Percentiles rank a stretch among this genome's conserved stretches.
phyloP scores from a whole-genome alignment of 2,113 vertebrate genomes.

The Crotalus helleri region DNA sequence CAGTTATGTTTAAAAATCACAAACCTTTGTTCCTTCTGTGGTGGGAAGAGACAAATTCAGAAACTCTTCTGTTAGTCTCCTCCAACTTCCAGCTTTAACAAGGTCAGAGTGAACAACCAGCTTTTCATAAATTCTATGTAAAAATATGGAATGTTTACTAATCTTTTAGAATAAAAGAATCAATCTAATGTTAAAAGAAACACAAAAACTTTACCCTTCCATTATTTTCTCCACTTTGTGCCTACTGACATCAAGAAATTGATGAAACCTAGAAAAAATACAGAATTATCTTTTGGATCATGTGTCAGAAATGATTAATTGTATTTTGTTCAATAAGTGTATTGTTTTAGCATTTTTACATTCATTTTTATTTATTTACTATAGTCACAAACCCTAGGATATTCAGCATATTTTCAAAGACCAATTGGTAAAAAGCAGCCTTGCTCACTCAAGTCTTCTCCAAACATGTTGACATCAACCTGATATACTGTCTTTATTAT shows the following conservation, averaged over 20 bases:
- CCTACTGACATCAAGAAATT: slow-evolving; percentile 87
- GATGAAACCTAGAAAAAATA: slow-evolving; percentile 83
- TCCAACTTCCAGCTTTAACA: slow-evolving; percentile 92
- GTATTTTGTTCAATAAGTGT: not conserved
- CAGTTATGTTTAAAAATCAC: not conserved
- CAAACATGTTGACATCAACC: not conserved
- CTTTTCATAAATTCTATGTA: slow-evolving; percentile 89
- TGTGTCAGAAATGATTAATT: slow-evolving; percentile 7
- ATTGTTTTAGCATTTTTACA: not conserved
- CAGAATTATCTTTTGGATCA: slow-evolving; percentile 11
- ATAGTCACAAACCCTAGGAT: not conserved
- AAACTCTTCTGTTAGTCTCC: slow-evolving; percentile 86
- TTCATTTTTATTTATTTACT: not conserved
- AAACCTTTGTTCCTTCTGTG: slow-evolving; percentile 81
- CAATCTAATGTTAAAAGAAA: slow-evolving; percentile 4
- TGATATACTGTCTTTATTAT: not conserved
- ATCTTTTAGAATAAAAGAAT: slow-evolving; percentile 28
- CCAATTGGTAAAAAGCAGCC: not conserved
- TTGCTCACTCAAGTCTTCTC: not conserved
- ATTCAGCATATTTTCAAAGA: not conserved
- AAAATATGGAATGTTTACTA: slow-evolving; percentile 17
- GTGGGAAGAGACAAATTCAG: slow-evolving; percentile 81
- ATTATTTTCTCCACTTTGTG: slow-evolving; percentile 87
- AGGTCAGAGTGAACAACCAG: slow-evolving; percentile 92
- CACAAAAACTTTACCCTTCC: slow-evolving; percentile 78